These are phyloP conservation scores for Pomatostomus ruficeps DNA, from an alignment of 2,113 vertebrate species.

Conservation along the genomic window DNA sequence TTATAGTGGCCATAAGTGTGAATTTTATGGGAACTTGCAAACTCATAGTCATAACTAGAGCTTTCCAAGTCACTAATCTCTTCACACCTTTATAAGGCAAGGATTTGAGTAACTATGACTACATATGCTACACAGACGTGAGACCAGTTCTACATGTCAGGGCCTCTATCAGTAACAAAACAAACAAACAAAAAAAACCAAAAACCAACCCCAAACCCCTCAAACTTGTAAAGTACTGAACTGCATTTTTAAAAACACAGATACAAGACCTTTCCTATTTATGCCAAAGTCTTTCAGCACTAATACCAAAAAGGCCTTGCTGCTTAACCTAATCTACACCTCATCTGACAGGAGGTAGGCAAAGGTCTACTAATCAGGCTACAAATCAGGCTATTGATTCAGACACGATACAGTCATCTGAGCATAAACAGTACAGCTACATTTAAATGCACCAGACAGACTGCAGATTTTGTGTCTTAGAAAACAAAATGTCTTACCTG, in stretches of 20 bases:
- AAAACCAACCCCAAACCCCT: not conserved
- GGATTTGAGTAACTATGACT: slow-evolving; percentile 44
- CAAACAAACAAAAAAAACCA: not conserved
- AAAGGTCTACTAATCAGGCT: not conserved
- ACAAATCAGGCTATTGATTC: not conserved
- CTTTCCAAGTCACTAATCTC: slow-evolving; percentile 75
- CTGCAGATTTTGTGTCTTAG: not conserved
- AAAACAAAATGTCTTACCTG: slow-evolving; percentile 76
- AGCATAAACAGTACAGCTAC: not conserved
- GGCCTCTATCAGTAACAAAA: not conserved
- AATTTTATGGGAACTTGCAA: slow-evolving; percentile 83
- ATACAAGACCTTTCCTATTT: not conserved
- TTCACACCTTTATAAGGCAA: slow-evolving; percentile 65
- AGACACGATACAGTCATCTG: not conserved
- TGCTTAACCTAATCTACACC: not conserved
- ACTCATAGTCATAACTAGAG: slow-evolving; percentile 72
- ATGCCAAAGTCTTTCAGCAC: not conserved
- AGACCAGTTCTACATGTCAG: not conserved
- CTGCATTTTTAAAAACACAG: not conserved
- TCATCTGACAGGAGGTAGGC: not conserved
- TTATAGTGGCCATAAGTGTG: slow-evolving; percentile 78
- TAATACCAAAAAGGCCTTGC: not conserved
- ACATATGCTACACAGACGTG: not conserved
- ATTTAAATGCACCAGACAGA: not conserved
- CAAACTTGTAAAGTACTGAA: not conserved